phyloP scores from a whole-genome alignment of 2,113 vertebrate genomes.

The Elephantulus edwardii region DNA sequence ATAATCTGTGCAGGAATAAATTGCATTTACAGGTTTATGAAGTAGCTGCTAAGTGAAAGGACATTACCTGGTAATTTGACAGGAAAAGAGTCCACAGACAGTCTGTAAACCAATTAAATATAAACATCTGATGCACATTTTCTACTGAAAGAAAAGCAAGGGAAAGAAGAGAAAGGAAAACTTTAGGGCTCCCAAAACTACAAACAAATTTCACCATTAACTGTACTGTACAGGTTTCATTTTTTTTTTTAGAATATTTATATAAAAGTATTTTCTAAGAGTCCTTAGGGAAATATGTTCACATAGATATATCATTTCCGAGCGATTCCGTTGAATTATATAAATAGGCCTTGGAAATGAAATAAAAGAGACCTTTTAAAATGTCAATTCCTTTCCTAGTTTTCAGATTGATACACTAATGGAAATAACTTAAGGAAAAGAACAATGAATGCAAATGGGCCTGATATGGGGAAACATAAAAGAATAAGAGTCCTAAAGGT shows the following conservation, averaged over 20 bases:
- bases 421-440: slow-evolving; percentile 59
- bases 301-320: slow-evolving; percentile 46
- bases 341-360: slow-evolving; percentile 35
- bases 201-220: slow-evolving; percentile 77
- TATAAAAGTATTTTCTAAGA: slow-evolving; percentile 53
- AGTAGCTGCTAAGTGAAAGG: slow-evolving; percentile 78
- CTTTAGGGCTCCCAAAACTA: slow-evolving; percentile 79
- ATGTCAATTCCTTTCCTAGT: slow-evolving; percentile 32
- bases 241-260: slow-evolving; percentile 68
- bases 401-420: slow-evolving; percentile 39
- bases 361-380: slow-evolving; percentile 51
- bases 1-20: slow-evolving; percentile 67
- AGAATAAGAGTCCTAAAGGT: not conserved
- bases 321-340: slow-evolving; percentile 50
- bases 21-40: slow-evolving; percentile 72
- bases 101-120: slow-evolving; percentile 83
- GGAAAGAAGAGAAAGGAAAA: slow-evolving; percentile 83
- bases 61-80: slow-evolving; percentile 82
- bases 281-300: slow-evolving; percentile 50
- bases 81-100: slow-evolving; percentile 82
- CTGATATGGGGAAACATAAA: slow-evolving; percentile 25
- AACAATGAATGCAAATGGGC: slow-evolving; percentile 19
- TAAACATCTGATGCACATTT: slow-evolving; percentile 83
- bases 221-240: slow-evolving; percentile 70
- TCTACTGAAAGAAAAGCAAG: slow-evolving; percentile 82